Evolutionary conservation across 2,888 invertebrate genomes (phyloP), one percentile per base, ranked within the genome.

Genomic region (Troglohyphantes excavatus): DNA sequence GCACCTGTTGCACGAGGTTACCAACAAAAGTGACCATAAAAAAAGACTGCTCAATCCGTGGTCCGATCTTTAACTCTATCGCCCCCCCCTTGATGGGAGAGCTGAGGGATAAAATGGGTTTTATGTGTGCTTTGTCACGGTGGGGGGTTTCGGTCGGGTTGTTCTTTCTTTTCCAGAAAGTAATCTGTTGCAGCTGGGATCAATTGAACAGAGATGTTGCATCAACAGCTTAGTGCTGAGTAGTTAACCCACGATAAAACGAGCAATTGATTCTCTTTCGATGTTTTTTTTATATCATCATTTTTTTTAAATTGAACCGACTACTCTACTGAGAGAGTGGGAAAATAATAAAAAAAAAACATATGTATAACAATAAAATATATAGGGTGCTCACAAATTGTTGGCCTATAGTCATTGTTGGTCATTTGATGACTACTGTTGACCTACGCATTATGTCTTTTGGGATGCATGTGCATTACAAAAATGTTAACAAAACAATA

Each of bases 1-100:
- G 46, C 78, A 78, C 78, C 78, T 78, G 78, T 65, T 61, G 29
- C 17, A 21, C 23, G 39, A 6, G 3, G 19, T 53, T 7, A 61
- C 29, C 29, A 75, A 61, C 59, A 59, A 75, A n/a, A 17, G 53
- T 33, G 33, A 13, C 53, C 53, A 53, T 53, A 53, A 53, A 53
- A 46, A 53, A 53, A 53, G 53, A 53, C 53, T 53, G 53, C 53
- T 53, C 53, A 53, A 53, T n/a, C n/a, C 53, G 53, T 53, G 53
- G 53, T 13, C n/a, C n/a, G n/a, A 53, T 53, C 53, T 53, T 39
- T n/a, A 53, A 53, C 53, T 53, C 53, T 17, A 46, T 46, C 46
- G 9, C 33, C 33, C 33, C 33, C 11, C 9, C 13, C 46, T 13
- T 53, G 53, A 53, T 53, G 13, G 13, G 13, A 53, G 53, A 17